These are phyloP conservation scores for Machimus rusticus DNA, from an alignment of 2,888 invertebrate genomes.

Conservation along the genomic window DNA sequence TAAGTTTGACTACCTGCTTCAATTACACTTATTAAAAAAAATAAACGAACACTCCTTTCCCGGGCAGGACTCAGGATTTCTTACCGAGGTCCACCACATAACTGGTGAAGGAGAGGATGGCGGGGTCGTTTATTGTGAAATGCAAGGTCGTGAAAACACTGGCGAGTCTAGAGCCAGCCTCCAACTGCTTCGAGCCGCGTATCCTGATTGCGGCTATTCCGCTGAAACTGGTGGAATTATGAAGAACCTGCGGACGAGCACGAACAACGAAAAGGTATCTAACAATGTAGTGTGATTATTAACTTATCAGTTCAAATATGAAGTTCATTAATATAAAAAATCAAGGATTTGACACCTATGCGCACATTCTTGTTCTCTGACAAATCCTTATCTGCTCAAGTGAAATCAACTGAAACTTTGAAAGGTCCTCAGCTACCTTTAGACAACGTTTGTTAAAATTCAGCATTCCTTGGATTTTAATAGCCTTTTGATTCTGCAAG, in stretches of 20 bases:
- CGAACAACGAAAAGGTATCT: slow-evolving; percentile 78
- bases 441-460: too few relatives aligned
- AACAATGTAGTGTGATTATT: neutral
- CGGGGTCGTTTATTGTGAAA: slow-evolving; percentile 96
- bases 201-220: slow-evolving; percentile 84
- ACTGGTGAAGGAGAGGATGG: slow-evolving; percentile 88
- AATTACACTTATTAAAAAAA: neutral
- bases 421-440: too few relatives aligned
- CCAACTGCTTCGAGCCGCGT: slow-evolving; percentile 73
- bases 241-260: slow-evolving; percentile 82
- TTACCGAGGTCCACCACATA: slow-evolving; percentile 92
- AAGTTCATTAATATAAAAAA: too few relatives aligned
- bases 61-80: slow-evolving; percentile 76
- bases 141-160: slow-evolving; percentile 87
- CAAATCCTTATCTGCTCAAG: too few relatives aligned
- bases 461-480: too few relatives aligned
- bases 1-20: slow-evolving; percentile 53
- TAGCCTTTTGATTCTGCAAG: too few relatives aligned
- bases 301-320: too few relatives aligned
- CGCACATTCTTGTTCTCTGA: too few relatives aligned
- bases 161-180: slow-evolving; percentile 75
- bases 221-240: slow-evolving; percentile 86
- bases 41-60: neutral
- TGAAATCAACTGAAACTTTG: too few relatives aligned
- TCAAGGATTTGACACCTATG: too few relatives aligned